Percentiles rank a stretch among this genome's conserved stretches.
These are phyloP conservation scores for Corbicula japonica DNA, from an alignment of 2,888 invertebrate genomes.

Conservation along the genomic window DNA sequence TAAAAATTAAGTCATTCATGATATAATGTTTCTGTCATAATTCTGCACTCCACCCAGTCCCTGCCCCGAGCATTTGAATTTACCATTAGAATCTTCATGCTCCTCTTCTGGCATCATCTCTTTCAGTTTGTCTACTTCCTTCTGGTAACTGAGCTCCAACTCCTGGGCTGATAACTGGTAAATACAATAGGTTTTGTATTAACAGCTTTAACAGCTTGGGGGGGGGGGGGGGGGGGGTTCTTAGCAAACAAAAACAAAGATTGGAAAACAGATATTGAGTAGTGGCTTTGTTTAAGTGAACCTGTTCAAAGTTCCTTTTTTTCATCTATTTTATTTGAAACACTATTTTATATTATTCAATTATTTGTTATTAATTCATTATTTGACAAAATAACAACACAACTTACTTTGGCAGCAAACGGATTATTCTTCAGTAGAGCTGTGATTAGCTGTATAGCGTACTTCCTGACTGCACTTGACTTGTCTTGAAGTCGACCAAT, in stretches of 20 bases:
- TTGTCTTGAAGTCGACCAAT: constrained; percentile 93
- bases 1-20: no score
- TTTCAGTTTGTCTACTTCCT: constrained; percentile 90
- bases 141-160: constrained; percentile 89
- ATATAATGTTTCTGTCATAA: no score
- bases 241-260: no score
- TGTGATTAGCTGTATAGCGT: constrained; percentile 92
- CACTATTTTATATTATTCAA: no score
- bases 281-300: no score
- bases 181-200: no score
- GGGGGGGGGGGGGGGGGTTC: no score
- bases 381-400: background rate
- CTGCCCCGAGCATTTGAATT: no score
- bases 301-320: no score
- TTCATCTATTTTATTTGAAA: background rate
- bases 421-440: constrained; percentile 94
- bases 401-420: constrained; percentile 87
- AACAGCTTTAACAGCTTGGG: no score
- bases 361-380: background rate
- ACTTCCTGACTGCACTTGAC: constrained; percentile 94
- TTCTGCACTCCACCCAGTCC: no score
- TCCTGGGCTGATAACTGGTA: constrained; percentile 88
- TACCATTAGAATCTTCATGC: constrained; percentile 18
- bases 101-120: constrained; percentile 87
- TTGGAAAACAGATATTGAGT: no score